These are phyloP conservation scores for Megalopta genalis DNA, from an alignment of 1,140 invertebrate genomes.

Conservation along the genomic window DNA sequence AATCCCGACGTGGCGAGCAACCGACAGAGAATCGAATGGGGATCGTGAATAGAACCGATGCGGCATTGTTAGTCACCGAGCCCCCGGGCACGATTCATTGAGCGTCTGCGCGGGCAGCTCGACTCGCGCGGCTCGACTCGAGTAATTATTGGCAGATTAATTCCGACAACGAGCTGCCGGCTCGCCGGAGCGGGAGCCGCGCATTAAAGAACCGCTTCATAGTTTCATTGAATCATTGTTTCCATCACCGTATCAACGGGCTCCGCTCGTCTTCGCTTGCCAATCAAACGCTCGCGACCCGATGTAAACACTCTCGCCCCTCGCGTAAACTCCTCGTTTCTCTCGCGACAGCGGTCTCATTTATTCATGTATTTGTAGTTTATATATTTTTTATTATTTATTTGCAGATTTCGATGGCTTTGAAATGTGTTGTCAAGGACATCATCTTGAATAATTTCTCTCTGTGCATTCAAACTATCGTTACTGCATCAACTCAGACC, in stretches of 20 bases:
- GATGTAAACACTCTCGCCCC: too few species aligned
- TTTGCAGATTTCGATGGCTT: too few species aligned
- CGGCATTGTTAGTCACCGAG: neutral
- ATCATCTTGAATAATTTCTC: too few species aligned
- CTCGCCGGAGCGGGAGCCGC: neutral
- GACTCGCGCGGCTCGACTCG: neutral
- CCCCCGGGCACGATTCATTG: neutral
- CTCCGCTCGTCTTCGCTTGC: neutral
- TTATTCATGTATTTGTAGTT: too few species aligned
- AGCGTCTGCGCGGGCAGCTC: neutral
- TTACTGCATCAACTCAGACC: too few species aligned
- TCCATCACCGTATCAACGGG: neutral
- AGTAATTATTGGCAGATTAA: slow-evolving; percentile 1
- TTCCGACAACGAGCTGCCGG: neutral
- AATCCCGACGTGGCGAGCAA: neutral
- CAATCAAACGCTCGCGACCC: neutral
- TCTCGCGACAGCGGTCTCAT: too few species aligned
- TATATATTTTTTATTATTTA: too few species aligned
- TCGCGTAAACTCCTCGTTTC: too few species aligned
- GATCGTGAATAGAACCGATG: neutral
- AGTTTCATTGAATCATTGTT: too few species aligned
- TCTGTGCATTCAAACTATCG: too few species aligned
- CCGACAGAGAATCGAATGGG: neutral
- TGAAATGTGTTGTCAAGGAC: too few species aligned
- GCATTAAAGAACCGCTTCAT: slow-evolving; percentile 5